A percentile compares a stretch with the other conserved stretches of the same genome.
phyloP scores from a whole-genome alignment of 2,888 invertebrate genomes.

The Myathropa florea region DNA sequence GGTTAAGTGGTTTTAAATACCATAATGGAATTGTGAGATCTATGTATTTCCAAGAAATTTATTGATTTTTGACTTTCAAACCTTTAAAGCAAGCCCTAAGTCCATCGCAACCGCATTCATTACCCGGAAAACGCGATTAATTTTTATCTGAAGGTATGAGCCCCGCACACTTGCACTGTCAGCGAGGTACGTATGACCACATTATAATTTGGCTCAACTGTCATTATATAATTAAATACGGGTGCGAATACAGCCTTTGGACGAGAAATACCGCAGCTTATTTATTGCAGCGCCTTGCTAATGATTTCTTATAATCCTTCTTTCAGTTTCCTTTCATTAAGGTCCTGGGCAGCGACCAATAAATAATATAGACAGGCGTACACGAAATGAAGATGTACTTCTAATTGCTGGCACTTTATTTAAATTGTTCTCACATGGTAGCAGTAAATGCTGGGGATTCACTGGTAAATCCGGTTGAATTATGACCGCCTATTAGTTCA shows the following conservation, averaged over 20 bases:
- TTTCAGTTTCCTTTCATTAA: neutral
- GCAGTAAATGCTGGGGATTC: constrained; percentile 58
- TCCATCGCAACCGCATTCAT: neutral
- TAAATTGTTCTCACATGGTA: constrained; percentile 70
- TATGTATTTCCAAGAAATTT: neutral
- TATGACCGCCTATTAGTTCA: constrained; percentile 57
- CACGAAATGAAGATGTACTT: constrained; percentile 68
- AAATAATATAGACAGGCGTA: constrained; percentile 64
- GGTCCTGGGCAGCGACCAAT: constrained; percentile 27
- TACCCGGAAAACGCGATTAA: neutral
- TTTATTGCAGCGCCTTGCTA: constrained; percentile 46
- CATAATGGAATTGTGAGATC: too few relatives aligned
- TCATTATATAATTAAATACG: constrained; percentile 41
- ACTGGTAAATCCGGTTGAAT: constrained; percentile 60
- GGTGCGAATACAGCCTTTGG: neutral
- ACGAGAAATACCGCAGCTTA: constrained; percentile 1
- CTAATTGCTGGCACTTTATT: constrained; percentile 68
- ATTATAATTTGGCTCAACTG: neutral
- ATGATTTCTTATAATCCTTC: constrained; percentile 62
- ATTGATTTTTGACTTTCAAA: neutral
- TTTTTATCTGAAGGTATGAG: neutral
- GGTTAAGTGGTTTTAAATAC: too few relatives aligned
- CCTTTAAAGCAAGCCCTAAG: neutral
- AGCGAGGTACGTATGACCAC: neutral
- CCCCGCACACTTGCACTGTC: neutral